Evolutionary conservation across 35 echinoderm and acorn worm species (phyloP).

Genomic region (Eucidaris tribuloides): DNA sequence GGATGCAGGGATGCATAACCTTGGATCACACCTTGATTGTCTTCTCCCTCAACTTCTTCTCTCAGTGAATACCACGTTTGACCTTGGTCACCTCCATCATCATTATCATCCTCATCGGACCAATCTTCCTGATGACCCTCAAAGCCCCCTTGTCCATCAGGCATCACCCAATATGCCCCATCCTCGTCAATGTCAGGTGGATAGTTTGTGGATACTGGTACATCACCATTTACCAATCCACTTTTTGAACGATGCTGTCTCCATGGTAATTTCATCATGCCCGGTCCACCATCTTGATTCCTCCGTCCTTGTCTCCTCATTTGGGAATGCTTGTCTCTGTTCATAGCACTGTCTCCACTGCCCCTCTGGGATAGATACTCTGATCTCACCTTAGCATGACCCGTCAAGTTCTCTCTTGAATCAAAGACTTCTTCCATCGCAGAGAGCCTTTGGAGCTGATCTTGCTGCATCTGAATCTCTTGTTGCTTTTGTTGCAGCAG

Average conservation of each 20-base stretch:
- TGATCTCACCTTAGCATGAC: too few relatives aligned
- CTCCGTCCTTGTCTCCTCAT: neutral
- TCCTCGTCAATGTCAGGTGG: neutral
- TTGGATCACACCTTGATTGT: neutral
- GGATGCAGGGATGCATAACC: slow-evolving; percentile 10
- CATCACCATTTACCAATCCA: neutral
- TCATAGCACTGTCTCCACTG: too few relatives aligned
- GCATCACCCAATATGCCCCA: neutral
- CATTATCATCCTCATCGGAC: neutral
- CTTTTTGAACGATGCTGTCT: neutral
- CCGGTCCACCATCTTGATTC: neutral
- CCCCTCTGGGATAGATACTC: too few relatives aligned
- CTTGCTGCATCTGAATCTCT: neutral
- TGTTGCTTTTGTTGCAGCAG: neutral
- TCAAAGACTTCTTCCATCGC: too few relatives aligned
- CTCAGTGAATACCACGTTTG: slow-evolving; percentile 12
- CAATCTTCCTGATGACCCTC: too few relatives aligned
- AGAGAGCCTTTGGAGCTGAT: too few relatives aligned
- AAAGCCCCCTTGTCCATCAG: too few relatives aligned
- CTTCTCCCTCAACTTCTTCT: neutral
- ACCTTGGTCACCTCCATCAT: neutral
- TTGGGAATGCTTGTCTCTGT: too few relatives aligned
- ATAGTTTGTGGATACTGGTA: slow-evolving; percentile 3
- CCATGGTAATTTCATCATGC: neutral
- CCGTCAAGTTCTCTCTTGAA: too few relatives aligned